Base-by-base conservation (phyloP, 2,888 invertebrate genomes). In the Cheilosia pagana region DNA sequence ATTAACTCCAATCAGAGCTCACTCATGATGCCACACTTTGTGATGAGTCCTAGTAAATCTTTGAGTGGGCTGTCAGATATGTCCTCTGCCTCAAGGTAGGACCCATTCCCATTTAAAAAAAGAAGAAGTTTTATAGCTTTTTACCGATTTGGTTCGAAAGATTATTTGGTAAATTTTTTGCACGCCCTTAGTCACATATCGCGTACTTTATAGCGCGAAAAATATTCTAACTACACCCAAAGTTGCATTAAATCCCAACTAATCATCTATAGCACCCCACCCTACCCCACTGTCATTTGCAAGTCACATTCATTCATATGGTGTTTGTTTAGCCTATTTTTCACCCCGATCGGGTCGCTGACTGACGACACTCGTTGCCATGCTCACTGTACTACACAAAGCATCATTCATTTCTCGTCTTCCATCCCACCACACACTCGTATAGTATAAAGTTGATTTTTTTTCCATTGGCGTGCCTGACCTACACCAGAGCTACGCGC, bases 391-490 rank as follows among this genome's bases (percentile, higher is more conserved):
- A 41, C 55, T 53, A 53, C 43, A 77, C 53, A 77, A 65, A 78
- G 71, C 78, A 78, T 78, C 70, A 63, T 70, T 77, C 52, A 48
- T 28, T 60, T 45, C 45, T 45, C 45, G 35, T 53, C 28, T 59
- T 52, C 12, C 52, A n/a, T n/a, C 35, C 52, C 10, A 25, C 16
- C 21, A 4, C 28, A 10, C 10, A 19, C 28, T 63, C 48, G 48
- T n/a, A 28, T 19, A 16, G 19, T 16, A n/a, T 28, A 14, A 23
- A 28, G 19, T n/a, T 23, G 14, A 16, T 14, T 59, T 50, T 71
- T 55, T 79, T 48, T 59, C 76, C 63, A 70, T 25, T 60, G 76
- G 78, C 78, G 72, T 82, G 82, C 82, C 82, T 82, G 82, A 82
- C 82, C 82, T 82, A 82, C 78, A 72, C 77, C 63, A 82, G 82